Conservation (phyloP, 2,888 invertebrate species). For the Athalia circularis region DNA sequence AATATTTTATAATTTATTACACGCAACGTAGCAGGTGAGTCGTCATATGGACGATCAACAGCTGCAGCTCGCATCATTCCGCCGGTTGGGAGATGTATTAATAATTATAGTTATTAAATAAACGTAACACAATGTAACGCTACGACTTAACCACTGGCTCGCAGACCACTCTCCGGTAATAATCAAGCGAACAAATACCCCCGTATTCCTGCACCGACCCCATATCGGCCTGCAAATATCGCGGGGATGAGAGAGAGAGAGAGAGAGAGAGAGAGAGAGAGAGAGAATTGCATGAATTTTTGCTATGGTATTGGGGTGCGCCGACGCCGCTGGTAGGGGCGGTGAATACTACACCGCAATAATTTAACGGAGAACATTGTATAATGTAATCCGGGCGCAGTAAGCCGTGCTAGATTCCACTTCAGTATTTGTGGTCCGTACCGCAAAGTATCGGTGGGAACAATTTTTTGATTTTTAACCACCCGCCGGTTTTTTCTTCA, state of each 20-base stretch:
- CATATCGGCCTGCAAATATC: no score
- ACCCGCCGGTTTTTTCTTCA: no score
- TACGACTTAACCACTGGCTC: background rate
- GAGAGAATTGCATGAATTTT: conserved; percentile 25
- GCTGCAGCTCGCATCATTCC: no score
- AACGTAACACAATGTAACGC: background rate
- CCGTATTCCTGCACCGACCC: background rate
- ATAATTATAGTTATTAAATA: no score
- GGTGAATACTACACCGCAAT: conserved; percentile 27
- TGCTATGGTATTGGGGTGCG: background rate
- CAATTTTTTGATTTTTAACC: no score
- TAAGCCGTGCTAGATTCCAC: conserved; percentile 11
- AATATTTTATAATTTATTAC: no score
- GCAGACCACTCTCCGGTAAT: background rate
- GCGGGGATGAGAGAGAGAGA: background rate
- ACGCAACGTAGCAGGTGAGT: no score
- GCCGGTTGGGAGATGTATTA: no score
- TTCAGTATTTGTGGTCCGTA: background rate
- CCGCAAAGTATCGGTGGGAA: background rate
- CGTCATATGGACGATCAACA: no score
- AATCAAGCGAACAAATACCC: conserved; percentile 22
- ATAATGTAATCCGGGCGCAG: conserved; percentile 27
- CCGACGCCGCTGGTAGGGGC: background rate
- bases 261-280: background rate
- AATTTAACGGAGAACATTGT: conserved; percentile 39